These are phyloP conservation scores for Pammene aurita DNA, from an alignment of 2,888 invertebrate species.

Conservation along the genomic window DNA sequence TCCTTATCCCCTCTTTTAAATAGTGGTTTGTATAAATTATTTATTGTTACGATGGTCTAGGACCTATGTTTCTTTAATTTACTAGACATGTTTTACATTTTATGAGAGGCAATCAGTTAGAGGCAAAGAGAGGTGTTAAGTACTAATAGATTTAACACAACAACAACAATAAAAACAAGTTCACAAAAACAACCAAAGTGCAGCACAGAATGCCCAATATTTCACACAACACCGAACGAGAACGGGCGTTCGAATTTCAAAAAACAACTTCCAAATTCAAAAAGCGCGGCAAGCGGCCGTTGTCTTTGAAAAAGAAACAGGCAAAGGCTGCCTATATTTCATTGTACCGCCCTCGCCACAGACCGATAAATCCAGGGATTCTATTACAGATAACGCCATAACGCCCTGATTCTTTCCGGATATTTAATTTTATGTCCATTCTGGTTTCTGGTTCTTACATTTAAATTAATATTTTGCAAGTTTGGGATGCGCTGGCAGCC, in stretches of 20 bases:
- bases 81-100: too few species aligned
- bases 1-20: too few species aligned
- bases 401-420: slow-evolving; percentile 45
- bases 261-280: slow-evolving; percentile 30
- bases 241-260: slow-evolving; percentile 17
- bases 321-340: slow-evolving; percentile 41
- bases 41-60: too few species aligned
- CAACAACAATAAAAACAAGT: too few species aligned
- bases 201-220: slow-evolving; percentile 2
- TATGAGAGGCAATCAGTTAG: too few species aligned
- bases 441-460: slow-evolving; percentile 41
- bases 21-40: too few species aligned
- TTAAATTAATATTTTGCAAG: slow-evolving; percentile 39
- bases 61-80: too few species aligned
- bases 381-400: slow-evolving; percentile 45
- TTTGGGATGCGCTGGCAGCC: neutral
- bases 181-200: neutral
- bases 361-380: slow-evolving; percentile 45
- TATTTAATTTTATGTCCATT: slow-evolving; percentile 47
- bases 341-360: slow-evolving; percentile 39
- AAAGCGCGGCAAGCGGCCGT: slow-evolving; percentile 37
- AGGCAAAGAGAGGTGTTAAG: too few species aligned
- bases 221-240: slow-evolving; percentile 27
- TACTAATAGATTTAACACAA: too few species aligned
- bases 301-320: slow-evolving; percentile 43